Evolutionary conservation across 35 echinoderm and acorn worm species (phyloP).

Genomic region (Amphiura filiformis): DNA sequence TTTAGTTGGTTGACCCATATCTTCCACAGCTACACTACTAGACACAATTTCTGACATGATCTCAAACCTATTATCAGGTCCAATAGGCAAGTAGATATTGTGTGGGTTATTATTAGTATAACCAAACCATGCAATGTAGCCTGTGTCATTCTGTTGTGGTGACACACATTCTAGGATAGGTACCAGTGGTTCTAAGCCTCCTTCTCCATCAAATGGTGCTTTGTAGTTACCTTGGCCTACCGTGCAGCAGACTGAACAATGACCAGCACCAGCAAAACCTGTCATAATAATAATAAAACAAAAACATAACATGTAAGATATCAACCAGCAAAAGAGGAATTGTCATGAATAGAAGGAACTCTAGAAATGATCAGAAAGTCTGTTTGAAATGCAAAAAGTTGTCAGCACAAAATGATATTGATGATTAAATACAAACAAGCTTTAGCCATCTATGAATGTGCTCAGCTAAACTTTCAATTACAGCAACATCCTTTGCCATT

Average conservation of each 20-base stretch:
- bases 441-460: not conserved
- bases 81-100: conserved; percentile 79
- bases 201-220: conserved; percentile 75
- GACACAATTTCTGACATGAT: not conserved
- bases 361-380: not conserved
- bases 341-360: not conserved
- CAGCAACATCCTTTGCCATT: no score
- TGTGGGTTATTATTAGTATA: conserved; percentile 76
- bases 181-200: conserved; percentile 26
- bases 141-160: conserved; percentile 11
- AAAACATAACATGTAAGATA: not conserved
- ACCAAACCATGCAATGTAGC: conserved; percentile 78
- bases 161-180: conserved; percentile 66
- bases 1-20: conserved; percentile 74
- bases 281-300: not conserved
- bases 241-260: conserved; percentile 50
- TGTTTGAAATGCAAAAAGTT: not conserved
- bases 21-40: conserved; percentile 5
- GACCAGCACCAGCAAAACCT: conserved; percentile 19
- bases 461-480: not conserved
- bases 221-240: conserved; percentile 57
- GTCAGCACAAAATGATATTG: not conserved
- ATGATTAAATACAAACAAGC: not conserved
- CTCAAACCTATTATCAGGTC: conserved; percentile 65
- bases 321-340: not conserved